Percentiles rank a stretch among this genome's conserved stretches.
Conservation (phyloP, 2,888 invertebrate genomes). For the Papilio protenor region DNA sequence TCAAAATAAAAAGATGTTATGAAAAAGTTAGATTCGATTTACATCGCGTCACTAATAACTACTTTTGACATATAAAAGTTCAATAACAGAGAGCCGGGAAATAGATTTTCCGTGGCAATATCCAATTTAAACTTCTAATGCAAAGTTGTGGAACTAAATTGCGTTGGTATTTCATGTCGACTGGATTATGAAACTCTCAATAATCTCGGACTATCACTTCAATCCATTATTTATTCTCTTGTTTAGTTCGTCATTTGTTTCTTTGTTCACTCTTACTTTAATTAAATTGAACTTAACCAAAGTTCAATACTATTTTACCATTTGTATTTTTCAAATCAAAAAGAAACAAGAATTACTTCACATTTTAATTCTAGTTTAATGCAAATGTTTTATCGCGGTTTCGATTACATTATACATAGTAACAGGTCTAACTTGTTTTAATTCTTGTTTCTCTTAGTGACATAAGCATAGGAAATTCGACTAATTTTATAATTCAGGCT, state of each 20-base stretch:
- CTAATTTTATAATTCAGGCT: background rate
- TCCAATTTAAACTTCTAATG: conserved; percentile 42
- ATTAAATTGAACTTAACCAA: too few relatives aligned
- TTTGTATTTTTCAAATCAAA: background rate
- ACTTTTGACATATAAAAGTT: conserved; percentile 34
- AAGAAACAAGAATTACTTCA: background rate
- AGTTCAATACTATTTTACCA: background rate
- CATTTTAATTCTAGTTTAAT: background rate
- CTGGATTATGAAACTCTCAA: conserved; percentile 26
- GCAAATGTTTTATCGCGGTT: background rate
- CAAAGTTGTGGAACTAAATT: conserved; percentile 36
- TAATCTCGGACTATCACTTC: background rate
- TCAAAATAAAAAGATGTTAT: background rate
- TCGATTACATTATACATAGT: background rate
- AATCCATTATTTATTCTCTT: background rate
- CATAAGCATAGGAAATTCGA: background rate
- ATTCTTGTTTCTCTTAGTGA: background rate
- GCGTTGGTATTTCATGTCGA: conserved; percentile 35
- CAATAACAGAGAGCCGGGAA: conserved; percentile 29
- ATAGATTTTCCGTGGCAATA: conserved; percentile 34
- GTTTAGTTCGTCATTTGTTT: background rate
- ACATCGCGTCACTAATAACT: conserved; percentile 28
- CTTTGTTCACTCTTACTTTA: too few relatives aligned
- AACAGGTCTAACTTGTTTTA: background rate
- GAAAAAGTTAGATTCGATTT: conserved; percentile 18